Evolutionary conservation across 2,888 invertebrate genomes (phyloP).

Genomic region (Loripinus fragilis): DNA sequence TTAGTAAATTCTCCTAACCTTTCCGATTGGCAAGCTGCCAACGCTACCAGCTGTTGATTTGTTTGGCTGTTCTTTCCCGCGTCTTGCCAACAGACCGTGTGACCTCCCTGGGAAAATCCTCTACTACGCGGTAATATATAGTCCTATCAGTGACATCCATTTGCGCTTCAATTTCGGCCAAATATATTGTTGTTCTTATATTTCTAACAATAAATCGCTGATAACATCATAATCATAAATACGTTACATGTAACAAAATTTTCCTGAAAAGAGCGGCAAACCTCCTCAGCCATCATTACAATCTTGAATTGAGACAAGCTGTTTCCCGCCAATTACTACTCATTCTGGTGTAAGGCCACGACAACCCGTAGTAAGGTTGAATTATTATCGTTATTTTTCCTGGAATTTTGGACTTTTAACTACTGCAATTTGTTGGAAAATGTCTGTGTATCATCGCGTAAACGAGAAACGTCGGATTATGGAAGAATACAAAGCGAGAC

Average conservation of each 20-base stretch:
- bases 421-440: constrained; percentile 46
- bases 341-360: constrained; percentile 77
- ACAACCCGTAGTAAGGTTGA: constrained; percentile 72
- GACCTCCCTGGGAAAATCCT: constrained; percentile 60
- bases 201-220: too few relatives aligned
- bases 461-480: constrained; percentile 69
- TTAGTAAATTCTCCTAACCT: constrained; percentile 73
- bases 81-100: constrained; percentile 77
- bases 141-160: too few relatives aligned
- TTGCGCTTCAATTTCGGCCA: too few relatives aligned
- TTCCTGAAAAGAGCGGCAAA: constrained; percentile 44
- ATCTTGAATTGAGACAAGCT: constrained; percentile 78
- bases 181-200: too few relatives aligned
- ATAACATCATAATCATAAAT: too few relatives aligned
- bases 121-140: constrained; percentile 53
- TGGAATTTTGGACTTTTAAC: constrained; percentile 41
- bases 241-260: constrained; percentile 4
- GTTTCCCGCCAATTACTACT: constrained; percentile 83
- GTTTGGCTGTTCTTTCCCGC: constrained; percentile 81
- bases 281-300: constrained; percentile 17
- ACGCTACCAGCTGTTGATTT: constrained; percentile 76
- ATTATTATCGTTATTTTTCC: constrained; percentile 57
- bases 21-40: constrained; percentile 67
- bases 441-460: constrained; percentile 71
- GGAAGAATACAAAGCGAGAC: constrained; percentile 69